Percentiles rank a stretch among this genome's conserved stretches.
phyloP scores from a whole-genome alignment of 2,888 invertebrate genomes.

The Maniola hyperantus region DNA sequence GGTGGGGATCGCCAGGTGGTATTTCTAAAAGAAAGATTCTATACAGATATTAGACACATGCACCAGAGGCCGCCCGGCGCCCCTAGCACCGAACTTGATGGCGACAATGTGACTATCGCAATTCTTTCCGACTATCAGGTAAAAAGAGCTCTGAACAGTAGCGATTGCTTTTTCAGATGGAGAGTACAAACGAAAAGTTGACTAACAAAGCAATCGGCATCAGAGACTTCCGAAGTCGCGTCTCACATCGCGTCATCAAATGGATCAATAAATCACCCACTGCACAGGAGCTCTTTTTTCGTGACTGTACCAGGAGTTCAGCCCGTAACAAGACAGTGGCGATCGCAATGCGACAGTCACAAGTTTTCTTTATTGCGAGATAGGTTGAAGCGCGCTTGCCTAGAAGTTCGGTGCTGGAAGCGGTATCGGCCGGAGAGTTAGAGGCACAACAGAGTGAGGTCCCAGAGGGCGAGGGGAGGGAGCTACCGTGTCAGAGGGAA shows the following conservation, averaged over 20 bases:
- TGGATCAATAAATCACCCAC: too few relatives aligned
- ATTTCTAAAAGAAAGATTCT: conserved; percentile 65
- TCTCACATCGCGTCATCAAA: too few relatives aligned
- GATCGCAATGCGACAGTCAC: neutral
- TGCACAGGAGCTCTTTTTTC: too few relatives aligned
- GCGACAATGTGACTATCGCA: neutral
- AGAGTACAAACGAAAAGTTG: too few relatives aligned
- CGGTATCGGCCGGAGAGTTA: conserved; percentile 45
- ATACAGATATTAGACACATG: conserved; percentile 73
- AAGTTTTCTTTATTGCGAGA: neutral
- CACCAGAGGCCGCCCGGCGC: conserved; percentile 54
- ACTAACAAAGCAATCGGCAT: too few relatives aligned
- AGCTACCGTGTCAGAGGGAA: conserved; percentile 64
- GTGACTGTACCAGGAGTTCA: neutral
- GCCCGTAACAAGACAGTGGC: neutral
- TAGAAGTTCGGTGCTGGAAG: conserved; percentile 25
- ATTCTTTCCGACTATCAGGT: neutral
- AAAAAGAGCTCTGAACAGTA: too few relatives aligned
- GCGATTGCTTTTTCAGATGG: too few relatives aligned
- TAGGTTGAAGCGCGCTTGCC: too few relatives aligned
- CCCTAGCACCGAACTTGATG: neutral
- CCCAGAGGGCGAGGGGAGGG: conserved; percentile 53
- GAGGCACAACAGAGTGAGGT: conserved; percentile 57
- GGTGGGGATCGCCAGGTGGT: conserved; percentile 66
- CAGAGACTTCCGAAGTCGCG: too few relatives aligned